Evolutionary conservation across 2,113 vertebrate genomes (phyloP).

Genomic region (Hassar affinis): DNA sequence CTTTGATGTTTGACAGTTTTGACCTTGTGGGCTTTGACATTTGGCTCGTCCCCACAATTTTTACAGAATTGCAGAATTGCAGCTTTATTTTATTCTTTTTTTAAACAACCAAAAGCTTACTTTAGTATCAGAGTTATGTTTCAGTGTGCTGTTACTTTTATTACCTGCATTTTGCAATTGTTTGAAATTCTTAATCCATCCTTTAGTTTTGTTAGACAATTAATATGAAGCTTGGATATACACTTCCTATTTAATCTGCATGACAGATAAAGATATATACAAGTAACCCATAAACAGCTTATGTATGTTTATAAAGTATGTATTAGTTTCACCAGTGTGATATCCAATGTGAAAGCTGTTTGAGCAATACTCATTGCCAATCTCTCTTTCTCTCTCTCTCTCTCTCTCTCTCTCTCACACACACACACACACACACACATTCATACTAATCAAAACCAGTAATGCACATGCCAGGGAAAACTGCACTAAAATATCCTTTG

Average conservation of each 20-base stretch:
- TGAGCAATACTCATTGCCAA: background rate
- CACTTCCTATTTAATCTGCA: background rate
- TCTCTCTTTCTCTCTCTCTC: background rate
- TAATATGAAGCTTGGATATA: background rate
- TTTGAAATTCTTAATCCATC: background rate
- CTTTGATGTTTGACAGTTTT: background rate
- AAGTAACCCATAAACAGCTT: background rate
- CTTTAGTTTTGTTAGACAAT: background rate
- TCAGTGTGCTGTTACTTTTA: background rate
- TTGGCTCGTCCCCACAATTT: background rate
- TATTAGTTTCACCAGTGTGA: background rate
- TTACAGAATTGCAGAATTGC: background rate
- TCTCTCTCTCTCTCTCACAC: background rate
- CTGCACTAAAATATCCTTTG: slow-evolving; percentile 38
- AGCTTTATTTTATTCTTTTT: background rate
- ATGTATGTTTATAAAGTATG: background rate
- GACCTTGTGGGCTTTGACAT: background rate
- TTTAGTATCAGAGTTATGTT: background rate
- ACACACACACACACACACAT: slow-evolving; percentile 24
- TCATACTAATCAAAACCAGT: slow-evolving; percentile 45
- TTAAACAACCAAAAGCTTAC: background rate
- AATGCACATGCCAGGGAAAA: slow-evolving; percentile 41
- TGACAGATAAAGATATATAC: background rate
- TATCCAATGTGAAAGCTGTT: background rate
- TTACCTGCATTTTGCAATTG: background rate